Evolutionary conservation across 2,797 vertebrate genomes (phyloP).

Genomic region (Gallinago nigripennis): DNA sequence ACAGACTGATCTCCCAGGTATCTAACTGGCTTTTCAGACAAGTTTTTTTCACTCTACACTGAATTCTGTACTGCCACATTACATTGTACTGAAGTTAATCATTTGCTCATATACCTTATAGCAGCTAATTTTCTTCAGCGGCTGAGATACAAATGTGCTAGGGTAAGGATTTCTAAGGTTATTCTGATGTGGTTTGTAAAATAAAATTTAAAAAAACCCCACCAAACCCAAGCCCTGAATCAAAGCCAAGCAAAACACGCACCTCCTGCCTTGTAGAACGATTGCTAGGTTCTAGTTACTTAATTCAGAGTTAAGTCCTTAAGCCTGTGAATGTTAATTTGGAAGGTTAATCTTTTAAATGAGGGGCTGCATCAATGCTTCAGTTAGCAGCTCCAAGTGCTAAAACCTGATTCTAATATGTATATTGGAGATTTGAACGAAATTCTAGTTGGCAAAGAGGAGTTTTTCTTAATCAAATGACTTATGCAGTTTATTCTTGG

Average conservation of each 20-base stretch:
- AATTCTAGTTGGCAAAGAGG: neutral
- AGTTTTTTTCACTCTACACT: neutral
- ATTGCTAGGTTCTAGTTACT: neutral
- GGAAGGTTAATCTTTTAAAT: neutral
- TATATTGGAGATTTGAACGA: neutral
- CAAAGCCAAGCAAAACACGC: neutral
- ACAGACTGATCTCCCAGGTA: neutral
- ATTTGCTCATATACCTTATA: neutral
- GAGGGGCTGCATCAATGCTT: neutral
- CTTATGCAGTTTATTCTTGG: neutral
- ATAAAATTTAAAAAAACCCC: neutral
- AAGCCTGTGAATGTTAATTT: neutral
- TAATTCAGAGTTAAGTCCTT: neutral
- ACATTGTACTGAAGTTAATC: neutral
- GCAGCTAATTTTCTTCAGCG: neutral
- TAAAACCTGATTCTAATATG: neutral
- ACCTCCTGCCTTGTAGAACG: fast-evolving
- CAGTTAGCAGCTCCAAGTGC: neutral
- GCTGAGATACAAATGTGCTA: neutral
- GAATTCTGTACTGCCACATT: neutral
- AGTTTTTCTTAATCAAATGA: neutral
- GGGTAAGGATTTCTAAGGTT: neutral
- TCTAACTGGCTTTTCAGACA: neutral
- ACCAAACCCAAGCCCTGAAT: neutral
- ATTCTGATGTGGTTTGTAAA: neutral